These are phyloP conservation scores for Bufo bufo DNA, from an alignment of 2,113 vertebrate genomes.

Conservation along the genomic window DNA sequence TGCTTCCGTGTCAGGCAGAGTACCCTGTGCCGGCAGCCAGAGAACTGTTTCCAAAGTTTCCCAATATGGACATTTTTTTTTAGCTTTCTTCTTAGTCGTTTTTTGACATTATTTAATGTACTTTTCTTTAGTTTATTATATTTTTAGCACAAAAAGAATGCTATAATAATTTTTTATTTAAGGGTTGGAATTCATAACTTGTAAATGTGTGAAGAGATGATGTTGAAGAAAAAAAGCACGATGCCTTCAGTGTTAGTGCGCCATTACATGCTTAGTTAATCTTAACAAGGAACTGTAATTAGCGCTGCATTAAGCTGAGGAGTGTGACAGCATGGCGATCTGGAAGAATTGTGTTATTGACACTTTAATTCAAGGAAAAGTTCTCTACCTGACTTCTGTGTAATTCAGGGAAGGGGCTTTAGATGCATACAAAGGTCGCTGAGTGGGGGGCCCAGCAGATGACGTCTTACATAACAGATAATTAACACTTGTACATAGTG, in stretches of 20 bases:
- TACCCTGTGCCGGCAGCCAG: too few species aligned
- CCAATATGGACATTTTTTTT: too few species aligned
- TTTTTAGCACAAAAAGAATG: too few species aligned
- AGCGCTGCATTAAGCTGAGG: conserved; percentile 23
- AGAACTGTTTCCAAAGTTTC: too few species aligned
- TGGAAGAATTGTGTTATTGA: conserved; percentile 18
- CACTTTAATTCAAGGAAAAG: background rate
- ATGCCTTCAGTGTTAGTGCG: conserved; percentile 12
- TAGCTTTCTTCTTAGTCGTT: too few species aligned
- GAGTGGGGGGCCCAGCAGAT: background rate
- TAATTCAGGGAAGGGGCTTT: background rate
- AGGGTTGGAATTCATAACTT: too few species aligned
- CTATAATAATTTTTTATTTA: too few species aligned
- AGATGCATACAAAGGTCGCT: too few species aligned
- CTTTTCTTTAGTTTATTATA: too few species aligned
- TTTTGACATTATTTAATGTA: too few species aligned
- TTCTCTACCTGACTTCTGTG: background rate
- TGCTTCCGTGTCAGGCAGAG: too few species aligned
- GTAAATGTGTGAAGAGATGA: background rate
- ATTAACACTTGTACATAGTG: background rate
- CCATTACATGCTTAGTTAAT: conserved; percentile 38
- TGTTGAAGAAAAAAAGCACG: background rate
- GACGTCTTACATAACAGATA: background rate
- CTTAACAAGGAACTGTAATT: conserved; percentile 52
- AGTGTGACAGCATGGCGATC: conserved; percentile 41